Base-by-base conservation (phyloP, 2,113 vertebrate genomes). In the Daboia siamensis region DNA sequence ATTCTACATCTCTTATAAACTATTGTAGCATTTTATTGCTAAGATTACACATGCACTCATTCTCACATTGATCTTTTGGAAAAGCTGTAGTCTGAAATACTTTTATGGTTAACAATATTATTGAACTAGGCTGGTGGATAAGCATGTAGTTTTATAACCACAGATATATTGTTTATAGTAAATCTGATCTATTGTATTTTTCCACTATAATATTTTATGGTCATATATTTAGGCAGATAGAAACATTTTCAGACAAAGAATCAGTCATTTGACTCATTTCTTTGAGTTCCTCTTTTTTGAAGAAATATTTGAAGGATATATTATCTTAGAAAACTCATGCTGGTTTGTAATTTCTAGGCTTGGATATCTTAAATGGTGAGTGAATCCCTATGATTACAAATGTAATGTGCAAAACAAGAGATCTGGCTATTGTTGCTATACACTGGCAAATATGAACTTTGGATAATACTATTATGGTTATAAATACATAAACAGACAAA, bases 391-490 rank as follows among this genome's bases (percentile, higher is more conserved):
- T 46, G 10, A 44, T 69, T 84, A 61, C 48, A 64, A 87, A 69
- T 91, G n/a, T 90, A 86, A 91, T 69, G 90, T 91, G 11, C 39
- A 33, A 80, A 92, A 33, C 88, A 57, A 95, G 93, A 59, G 17
- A 29, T 1, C 3, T 80, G 89, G 1, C 87, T 92, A 80, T 54
- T 51, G 90, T 48, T 55, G 93, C 12, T 15, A 84, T 91, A 11
- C 57, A 52, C 13, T 69, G 84, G 46, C 90, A 52, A 91, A 93
- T n/a, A 54, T 93, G 90, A 91, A 91, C 10, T 86, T 89, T 86
- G 91, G 88, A 44, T 90, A 92, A 56, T 80, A 56, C 59, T 92
- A 44, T 86, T 94, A 39, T 93, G 88, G n/a, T 87, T 51, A 64
- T 10, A 95, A 95, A 94, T 46, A 59, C 0, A 92, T 87, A 90